Conservation (phyloP, 2,888 invertebrate species). For the Papilio demoleus region DNA sequence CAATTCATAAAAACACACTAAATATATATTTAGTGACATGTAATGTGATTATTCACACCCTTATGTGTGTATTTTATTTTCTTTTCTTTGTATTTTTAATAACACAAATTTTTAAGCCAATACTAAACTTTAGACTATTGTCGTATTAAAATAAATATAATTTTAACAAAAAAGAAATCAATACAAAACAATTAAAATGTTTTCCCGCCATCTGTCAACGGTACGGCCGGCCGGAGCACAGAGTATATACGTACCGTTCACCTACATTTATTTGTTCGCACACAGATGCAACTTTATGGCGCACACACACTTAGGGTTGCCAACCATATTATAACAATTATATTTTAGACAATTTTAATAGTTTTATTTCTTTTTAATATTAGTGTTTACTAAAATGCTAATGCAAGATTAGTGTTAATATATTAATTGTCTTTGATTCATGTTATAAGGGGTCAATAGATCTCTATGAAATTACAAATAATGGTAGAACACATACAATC, state of each 20-base stretch:
- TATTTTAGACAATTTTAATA: background rate
- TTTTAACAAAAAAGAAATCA: conserved; percentile 38
- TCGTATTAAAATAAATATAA: conserved; percentile 16
- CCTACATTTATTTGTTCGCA: conserved; percentile 80
- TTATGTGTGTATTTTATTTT: too few species aligned
- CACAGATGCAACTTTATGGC: conserved; percentile 73
- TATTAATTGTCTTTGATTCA: too few species aligned
- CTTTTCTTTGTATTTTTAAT: too few species aligned
- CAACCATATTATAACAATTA: background rate
- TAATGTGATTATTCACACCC: too few species aligned
- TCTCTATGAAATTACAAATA: too few species aligned
- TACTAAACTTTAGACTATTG: too few species aligned
- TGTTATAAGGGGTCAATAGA: too few species aligned
- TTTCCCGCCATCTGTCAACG: conserved; percentile 54
- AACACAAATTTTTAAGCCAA: too few species aligned
- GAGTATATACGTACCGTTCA: conserved; percentile 75
- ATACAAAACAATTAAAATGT: conserved; percentile 45
- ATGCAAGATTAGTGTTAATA: too few species aligned
- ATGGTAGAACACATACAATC: too few species aligned
- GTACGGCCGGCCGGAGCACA: conserved; percentile 54
- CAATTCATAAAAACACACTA: background rate
- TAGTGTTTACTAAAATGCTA: background rate
- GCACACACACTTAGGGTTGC: conserved; percentile 50
- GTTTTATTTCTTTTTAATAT: background rate
- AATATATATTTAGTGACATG: too few species aligned